Evolutionary conservation across 2,888 invertebrate genomes (phyloP).

Genomic region (Platerodrilus igneus): DNA sequence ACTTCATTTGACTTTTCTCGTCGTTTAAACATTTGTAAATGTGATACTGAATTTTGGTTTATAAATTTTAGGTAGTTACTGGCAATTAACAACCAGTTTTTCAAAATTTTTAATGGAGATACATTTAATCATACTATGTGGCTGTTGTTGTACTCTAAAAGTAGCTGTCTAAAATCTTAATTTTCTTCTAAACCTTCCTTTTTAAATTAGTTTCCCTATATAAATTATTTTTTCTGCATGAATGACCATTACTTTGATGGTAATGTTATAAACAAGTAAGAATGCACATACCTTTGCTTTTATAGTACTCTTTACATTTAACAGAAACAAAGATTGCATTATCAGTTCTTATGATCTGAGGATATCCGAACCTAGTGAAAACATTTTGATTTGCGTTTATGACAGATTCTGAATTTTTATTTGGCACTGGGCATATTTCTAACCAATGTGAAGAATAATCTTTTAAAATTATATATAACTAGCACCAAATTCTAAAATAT

Average conservation of each 20-base stretch:
- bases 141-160: constrained; percentile 26
- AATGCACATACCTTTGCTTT: constrained; percentile 24
- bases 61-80: constrained; percentile 14
- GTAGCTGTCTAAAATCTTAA: constrained; percentile 20
- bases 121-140: constrained; percentile 20
- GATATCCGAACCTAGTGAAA: constrained; percentile 30
- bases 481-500: constrained; percentile 24
- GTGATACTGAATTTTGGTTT: constrained; percentile 22
- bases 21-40: constrained; percentile 12
- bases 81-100: constrained; percentile 25
- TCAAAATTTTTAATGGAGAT: constrained; percentile 27
- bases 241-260: constrained; percentile 26
- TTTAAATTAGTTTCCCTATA: constrained; percentile 30
- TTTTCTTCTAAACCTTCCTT: constrained; percentile 22
- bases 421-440: constrained; percentile 14
- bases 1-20: too few relatives aligned
- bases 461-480: constrained; percentile 22
- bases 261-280: constrained; percentile 18
- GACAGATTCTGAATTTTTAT: constrained; percentile 25
- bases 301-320: constrained; percentile 20
- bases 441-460: constrained; percentile 30
- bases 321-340: constrained; percentile 28
- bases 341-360: constrained; percentile 29
- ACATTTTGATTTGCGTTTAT: constrained; percentile 26
- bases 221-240: constrained; percentile 20